These are phyloP conservation scores for Enteromius mattozi DNA, from an alignment of 2,797 vertebrate genomes.

Conservation along the genomic window DNA sequence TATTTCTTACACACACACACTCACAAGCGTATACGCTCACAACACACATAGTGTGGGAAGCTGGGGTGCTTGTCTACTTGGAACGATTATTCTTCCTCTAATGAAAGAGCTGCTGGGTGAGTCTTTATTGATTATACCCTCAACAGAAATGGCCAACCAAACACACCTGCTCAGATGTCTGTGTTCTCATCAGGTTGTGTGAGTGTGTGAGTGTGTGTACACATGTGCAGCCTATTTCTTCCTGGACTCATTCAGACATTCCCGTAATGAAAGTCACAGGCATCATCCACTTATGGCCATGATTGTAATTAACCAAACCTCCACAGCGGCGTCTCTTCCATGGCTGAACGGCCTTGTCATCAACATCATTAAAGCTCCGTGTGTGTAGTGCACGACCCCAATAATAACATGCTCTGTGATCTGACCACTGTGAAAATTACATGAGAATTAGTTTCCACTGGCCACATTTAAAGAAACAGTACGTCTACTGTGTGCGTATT, in stretches of 20 bases:
- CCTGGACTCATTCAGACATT: constrained; percentile 46
- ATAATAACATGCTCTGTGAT: constrained; percentile 43
- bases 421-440: constrained; percentile 43
- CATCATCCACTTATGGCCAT: constrained; percentile 30
- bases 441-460: constrained; percentile 20
- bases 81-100: constrained; percentile 59
- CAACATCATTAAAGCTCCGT: constrained; percentile 53
- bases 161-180: constrained; percentile 43
- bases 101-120: constrained; percentile 62
- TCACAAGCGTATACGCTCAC: not conserved
- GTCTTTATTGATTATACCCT: constrained; percentile 63
- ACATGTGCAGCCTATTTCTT: constrained; percentile 6
- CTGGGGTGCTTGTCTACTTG: constrained; percentile 47
- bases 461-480: constrained; percentile 18
- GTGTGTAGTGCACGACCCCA: constrained; percentile 50
- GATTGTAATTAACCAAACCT: constrained; percentile 47
- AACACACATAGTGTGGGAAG: constrained; percentile 38
- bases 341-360: constrained; percentile 32
- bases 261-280: constrained; percentile 55
- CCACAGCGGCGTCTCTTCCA: not conserved
- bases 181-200: constrained; percentile 9
- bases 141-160: constrained; percentile 45
- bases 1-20: constrained; percentile 11
- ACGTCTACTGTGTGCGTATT: not conserved
- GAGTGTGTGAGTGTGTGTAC: not conserved